phyloP scores from a whole-genome alignment of 2,113 vertebrate genomes.

The Cairina moschata region DNA sequence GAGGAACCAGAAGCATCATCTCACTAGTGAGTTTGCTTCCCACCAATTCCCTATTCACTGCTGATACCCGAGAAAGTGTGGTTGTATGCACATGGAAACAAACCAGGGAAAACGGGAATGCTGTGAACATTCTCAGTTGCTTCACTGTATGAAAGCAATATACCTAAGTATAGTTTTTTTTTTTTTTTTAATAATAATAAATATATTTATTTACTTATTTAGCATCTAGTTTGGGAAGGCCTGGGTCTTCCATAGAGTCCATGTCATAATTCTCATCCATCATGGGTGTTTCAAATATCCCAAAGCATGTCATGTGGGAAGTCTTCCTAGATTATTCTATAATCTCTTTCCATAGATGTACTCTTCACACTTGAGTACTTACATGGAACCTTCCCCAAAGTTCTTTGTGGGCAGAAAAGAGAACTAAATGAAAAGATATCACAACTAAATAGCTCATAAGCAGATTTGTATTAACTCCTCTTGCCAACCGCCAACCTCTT shows the following conservation, averaged over 20 bases:
- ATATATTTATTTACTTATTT: background rate
- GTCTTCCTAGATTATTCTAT: background rate
- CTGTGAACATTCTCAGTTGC: background rate
- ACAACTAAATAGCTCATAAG: background rate
- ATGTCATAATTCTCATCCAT: background rate
- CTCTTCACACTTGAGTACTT: background rate
- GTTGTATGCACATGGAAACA: accelerated
- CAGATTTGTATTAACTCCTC: background rate
- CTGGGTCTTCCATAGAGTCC: background rate
- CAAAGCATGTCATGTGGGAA: background rate
- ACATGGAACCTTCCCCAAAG: background rate
- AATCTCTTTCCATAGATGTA: background rate
- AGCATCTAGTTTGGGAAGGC: background rate
- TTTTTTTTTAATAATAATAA: too few relatives aligned
- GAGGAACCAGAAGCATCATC: background rate
- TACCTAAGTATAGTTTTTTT: background rate
- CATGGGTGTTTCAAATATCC: background rate
- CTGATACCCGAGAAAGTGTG: too few relatives aligned
- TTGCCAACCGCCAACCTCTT: background rate
- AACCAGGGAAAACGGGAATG: background rate
- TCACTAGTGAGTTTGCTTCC: background rate
- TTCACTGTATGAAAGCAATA: background rate
- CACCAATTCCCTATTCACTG: background rate
- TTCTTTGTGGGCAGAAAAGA: background rate
- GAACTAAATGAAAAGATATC: background rate